phyloP scores from a whole-genome alignment of 2,113 vertebrate species.

The Sturnus vulgaris region DNA sequence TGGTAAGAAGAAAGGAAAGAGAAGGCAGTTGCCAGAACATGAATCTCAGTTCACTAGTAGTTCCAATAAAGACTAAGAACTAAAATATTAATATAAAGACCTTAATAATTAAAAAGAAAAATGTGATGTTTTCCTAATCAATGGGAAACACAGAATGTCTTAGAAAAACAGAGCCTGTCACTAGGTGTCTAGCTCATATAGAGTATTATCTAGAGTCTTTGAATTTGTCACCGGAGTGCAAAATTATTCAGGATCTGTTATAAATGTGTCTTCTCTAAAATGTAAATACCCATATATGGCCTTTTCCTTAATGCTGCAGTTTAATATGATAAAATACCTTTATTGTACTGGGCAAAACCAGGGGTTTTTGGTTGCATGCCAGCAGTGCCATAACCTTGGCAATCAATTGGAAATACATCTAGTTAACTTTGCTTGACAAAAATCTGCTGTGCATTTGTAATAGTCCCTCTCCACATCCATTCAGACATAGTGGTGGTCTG shows the following conservation, averaged over 20 bases:
- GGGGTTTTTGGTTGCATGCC: not conserved
- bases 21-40: not conserved
- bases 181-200: not conserved
- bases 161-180: not conserved
- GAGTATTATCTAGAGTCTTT: not conserved
- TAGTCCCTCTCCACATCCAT: not conserved
- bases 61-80: not conserved
- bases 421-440: not conserved
- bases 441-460: not conserved
- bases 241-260: not conserved
- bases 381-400: not conserved
- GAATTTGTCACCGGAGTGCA: not conserved
- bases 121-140: not conserved
- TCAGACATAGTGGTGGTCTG: not conserved
- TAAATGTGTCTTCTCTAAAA: not conserved
- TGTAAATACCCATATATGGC: not conserved
- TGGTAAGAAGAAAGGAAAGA: not conserved
- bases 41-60: not conserved
- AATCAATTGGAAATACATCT: not conserved
- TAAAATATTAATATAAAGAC: not conserved
- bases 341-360: not conserved
- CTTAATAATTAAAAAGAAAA: not conserved
- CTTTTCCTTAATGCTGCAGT: not conserved
- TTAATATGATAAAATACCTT: not conserved
- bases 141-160: not conserved